These are phyloP conservation scores for Chymomyza fuscimana DNA, from an alignment of 2,888 invertebrate species.

Conservation along the genomic window DNA sequence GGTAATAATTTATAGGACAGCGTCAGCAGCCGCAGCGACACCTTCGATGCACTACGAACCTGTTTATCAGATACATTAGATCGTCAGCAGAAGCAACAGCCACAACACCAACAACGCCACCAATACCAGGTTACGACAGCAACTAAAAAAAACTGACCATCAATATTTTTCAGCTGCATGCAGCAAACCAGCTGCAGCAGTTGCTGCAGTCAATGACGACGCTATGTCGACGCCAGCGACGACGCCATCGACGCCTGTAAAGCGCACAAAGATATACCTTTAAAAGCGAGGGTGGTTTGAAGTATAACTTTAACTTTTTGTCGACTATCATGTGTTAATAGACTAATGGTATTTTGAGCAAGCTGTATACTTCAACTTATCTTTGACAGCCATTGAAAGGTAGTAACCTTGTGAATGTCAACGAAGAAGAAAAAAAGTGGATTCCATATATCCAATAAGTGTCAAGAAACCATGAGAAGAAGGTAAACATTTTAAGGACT, in stretches of 20 bases:
- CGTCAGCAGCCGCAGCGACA: constrained; percentile 46
- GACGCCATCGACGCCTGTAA: constrained; percentile 3
- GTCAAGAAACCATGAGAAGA: too few relatives aligned
- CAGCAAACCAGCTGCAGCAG: constrained; percentile 37
- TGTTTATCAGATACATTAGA: constrained; percentile 72
- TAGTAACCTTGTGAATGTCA: too few relatives aligned
- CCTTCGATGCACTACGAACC: constrained; percentile 54
- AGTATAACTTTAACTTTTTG: too few relatives aligned
- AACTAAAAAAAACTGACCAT: constrained; percentile 23
- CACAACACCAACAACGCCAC: constrained; percentile 14
- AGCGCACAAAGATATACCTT: constrained; percentile 51
- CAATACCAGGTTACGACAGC: constrained; percentile 14
- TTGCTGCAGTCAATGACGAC: constrained; percentile 5
- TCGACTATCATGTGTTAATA: too few relatives aligned
- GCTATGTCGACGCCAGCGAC: constrained; percentile 33
- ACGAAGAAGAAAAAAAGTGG: too few relatives aligned
- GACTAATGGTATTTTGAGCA: too few relatives aligned
- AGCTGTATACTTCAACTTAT: too few relatives aligned
- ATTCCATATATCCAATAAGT: too few relatives aligned
- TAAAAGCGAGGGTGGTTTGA: constrained; percentile 5
- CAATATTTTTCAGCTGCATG: constrained; percentile 49
- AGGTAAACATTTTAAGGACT: too few relatives aligned
- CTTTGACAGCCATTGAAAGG: too few relatives aligned
- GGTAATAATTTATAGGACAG: constrained; percentile 69
- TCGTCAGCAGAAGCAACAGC: constrained; percentile 42